Evolutionary conservation across 2,888 invertebrate genomes (phyloP), one percentile per base, ranked within the genome.

Genomic region (Tethea ocularis): DNA sequence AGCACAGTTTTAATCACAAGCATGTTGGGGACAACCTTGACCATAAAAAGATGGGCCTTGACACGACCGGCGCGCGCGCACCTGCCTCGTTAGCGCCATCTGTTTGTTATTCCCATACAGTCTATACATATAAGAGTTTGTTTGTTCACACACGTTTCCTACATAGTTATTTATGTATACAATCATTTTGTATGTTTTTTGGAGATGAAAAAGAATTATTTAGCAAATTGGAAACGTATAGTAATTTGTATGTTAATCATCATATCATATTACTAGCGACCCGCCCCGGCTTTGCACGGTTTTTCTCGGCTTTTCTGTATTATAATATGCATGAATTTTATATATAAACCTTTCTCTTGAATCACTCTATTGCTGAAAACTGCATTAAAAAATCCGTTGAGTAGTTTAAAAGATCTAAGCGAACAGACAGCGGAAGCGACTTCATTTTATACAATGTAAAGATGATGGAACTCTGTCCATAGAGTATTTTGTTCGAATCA

Each of bases 31-130:
- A 62, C 63, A 73, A 69, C 81, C 84, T 83, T 83, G 82, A 77
- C 82, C 80, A 77, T 75, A 76, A 72, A 46, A 58, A 72, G 63
- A 67, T 67, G 66, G 64, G 68, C 80, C 77, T 83, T 84, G 83
- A 81, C 77, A 78, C 64, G 62, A 61, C 52, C 36, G 57, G 66
- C 76, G 74, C 74, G 72, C 69, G 72, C 77, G 74, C 78, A 80
- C 81, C 77, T 78, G 80, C 62, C 62, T 51, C 41, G 56, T 59
- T 63, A 66, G 69, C 74, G 71, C 80, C 77, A 79, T 77, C 75
- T 78, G 79, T 70, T 58, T 41, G 55, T 57, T 59, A 41, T 56
- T 60, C 51, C 20, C 26, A 46, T 55, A 58, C 36, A 22, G 17
- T 33, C 60, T 59, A 26, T 46, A 46, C 46, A 8, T 8, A n/a